These are phyloP conservation scores for Cryptosula pallasiana DNA, from an alignment of 2,888 invertebrate species.

Conservation along the genomic window DNA sequence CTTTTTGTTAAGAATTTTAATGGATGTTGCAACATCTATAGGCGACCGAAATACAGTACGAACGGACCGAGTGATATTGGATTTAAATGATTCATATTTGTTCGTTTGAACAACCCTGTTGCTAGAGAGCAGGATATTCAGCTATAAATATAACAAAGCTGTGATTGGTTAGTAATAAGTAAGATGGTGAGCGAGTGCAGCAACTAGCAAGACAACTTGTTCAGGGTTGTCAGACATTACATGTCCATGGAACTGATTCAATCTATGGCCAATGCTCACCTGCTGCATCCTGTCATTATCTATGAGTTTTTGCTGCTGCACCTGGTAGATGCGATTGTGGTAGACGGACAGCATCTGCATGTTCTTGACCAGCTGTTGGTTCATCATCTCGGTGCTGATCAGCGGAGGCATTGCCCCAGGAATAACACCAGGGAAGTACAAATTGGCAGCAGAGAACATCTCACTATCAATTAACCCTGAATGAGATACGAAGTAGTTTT, in stretches of 20 bases:
- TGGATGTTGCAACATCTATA: no score
- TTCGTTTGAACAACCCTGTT: no score
- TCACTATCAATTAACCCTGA: not conserved
- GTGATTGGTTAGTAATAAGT: no score
- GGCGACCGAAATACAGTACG: no score
- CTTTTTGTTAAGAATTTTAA: no score
- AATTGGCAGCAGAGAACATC: not conserved
- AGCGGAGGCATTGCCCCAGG: slow-evolving; percentile 24
- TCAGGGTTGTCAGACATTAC: not conserved
- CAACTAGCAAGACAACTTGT: not conserved
- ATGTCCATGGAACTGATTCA: no score
- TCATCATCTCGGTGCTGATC: slow-evolving; percentile 13
- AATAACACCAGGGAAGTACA: not conserved
- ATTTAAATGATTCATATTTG: no score
- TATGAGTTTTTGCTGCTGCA: not conserved
- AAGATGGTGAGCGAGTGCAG: not conserved
- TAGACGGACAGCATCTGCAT: slow-evolving; percentile 22
- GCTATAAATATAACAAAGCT: no score
- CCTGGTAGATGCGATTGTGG: not conserved
- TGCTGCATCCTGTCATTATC: not conserved
- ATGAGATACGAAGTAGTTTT: no score
- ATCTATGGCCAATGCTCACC: not conserved
- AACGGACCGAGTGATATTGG: no score
- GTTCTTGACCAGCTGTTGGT: slow-evolving; percentile 23
- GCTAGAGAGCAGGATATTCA: no score